phyloP scores from a whole-genome alignment of 2,113 vertebrate genomes.

The Microtus richardsoni region DNA sequence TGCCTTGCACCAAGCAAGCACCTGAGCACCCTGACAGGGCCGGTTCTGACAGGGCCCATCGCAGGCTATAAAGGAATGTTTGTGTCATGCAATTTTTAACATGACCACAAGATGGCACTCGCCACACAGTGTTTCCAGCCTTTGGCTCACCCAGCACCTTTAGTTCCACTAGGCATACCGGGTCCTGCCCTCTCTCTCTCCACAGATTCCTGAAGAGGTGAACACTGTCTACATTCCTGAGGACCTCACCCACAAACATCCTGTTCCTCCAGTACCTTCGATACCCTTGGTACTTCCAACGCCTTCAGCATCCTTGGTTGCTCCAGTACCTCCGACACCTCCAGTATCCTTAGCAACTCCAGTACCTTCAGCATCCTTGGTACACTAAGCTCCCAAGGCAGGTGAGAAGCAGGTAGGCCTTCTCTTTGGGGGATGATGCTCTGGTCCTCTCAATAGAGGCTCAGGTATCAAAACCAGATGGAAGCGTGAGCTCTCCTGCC shows the following conservation, averaged over 20 bases:
- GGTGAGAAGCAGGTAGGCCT: slow-evolving; percentile 32
- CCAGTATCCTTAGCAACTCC: slow-evolving; percentile 87
- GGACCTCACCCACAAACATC: slow-evolving; percentile 76
- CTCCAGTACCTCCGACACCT: slow-evolving; percentile 83
- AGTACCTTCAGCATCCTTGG: slow-evolving; percentile 81
- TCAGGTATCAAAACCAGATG: neutral
- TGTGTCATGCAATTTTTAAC: neutral
- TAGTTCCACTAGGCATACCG: neutral
- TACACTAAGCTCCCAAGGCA: slow-evolving; percentile 87
- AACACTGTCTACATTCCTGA: slow-evolving; percentile 75
- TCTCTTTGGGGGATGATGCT: neutral
- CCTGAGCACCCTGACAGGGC: neutral
- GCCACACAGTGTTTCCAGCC: neutral
- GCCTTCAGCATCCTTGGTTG: neutral
- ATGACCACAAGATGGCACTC: slow-evolving; percentile 62
- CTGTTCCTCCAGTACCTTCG: slow-evolving; percentile 86
- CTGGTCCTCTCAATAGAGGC: neutral
- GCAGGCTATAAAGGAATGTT: neutral
- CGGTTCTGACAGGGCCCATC: neutral
- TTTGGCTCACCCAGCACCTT: neutral
- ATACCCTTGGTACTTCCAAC: slow-evolving; percentile 90
- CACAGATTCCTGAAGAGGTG: slow-evolving; percentile 92
- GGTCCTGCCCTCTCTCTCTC: neutral
- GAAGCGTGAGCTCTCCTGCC: neutral
- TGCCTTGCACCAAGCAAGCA: neutral